Evolutionary conservation across 92 coral and sea anemone genomes (phyloP).

Genomic region (Scolanthus callimorphus): DNA sequence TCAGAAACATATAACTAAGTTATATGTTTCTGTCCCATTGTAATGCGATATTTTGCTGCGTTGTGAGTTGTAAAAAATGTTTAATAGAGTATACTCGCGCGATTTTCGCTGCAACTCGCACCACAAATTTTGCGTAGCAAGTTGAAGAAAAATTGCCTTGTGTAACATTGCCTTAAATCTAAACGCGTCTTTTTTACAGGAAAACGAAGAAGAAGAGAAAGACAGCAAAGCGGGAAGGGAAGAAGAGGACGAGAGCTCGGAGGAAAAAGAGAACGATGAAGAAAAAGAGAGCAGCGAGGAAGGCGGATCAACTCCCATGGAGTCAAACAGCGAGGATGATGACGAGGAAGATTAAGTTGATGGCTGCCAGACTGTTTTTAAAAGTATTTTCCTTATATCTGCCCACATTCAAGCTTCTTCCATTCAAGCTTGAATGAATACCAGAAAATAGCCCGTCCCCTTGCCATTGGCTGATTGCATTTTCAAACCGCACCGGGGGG

Average conservation of each 20-base stretch:
- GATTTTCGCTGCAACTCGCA: neutral
- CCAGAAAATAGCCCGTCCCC: no score
- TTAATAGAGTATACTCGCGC: neutral
- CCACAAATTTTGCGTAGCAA: neutral
- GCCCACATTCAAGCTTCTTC: no score
- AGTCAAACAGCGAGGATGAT: constrained; percentile 70
- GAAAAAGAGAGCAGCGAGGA: constrained; percentile 71
- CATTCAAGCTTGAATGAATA: no score
- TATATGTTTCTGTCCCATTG: no score
- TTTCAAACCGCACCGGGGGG: no score
- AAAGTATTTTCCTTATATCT: no score
- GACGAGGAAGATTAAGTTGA: constrained; percentile 50
- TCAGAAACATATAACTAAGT: no score
- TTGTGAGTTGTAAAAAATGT: neutral
- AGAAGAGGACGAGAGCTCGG: constrained; percentile 40
- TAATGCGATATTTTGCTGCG: no score
- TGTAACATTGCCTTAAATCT: neutral
- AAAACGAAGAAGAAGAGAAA: constrained; percentile 32
- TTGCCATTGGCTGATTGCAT: no score
- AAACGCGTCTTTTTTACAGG: no score
- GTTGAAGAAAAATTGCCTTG: neutral
- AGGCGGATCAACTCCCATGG: constrained; percentile 56
- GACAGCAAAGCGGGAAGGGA: constrained; percentile 43
- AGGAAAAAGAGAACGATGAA: constrained; percentile 46
- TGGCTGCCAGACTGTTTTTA: no score